phyloP scores from a whole-genome alignment of 2,797 vertebrate genomes.

The Apogon hyalosoma region DNA sequence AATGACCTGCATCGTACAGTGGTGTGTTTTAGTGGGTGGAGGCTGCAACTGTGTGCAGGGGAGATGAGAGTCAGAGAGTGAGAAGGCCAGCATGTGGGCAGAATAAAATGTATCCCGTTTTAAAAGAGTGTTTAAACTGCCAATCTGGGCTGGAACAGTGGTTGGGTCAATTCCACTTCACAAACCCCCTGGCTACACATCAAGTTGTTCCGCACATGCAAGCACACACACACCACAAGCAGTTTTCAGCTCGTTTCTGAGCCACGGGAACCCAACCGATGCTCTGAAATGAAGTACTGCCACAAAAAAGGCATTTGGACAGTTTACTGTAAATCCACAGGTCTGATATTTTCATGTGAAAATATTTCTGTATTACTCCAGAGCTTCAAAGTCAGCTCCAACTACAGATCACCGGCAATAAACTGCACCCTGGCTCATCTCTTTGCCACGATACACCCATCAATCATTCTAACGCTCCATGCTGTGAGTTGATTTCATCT shows the following conservation, averaged over 20 bases:
- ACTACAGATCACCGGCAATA: conserved; percentile 43
- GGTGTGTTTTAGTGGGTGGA: conserved; percentile 55
- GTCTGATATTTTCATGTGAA: conserved; percentile 13
- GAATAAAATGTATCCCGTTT: conserved; percentile 61
- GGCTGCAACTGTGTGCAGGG: conserved; percentile 34
- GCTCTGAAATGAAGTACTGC: conserved; percentile 9
- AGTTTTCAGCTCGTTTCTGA: conserved; percentile 58
- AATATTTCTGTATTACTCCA: conserved; percentile 13
- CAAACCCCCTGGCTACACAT: conserved; percentile 23
- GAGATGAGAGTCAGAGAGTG: conserved; percentile 45
- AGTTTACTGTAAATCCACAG: conserved; percentile 27
- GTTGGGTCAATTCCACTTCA: conserved; percentile 59
- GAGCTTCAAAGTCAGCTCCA: conserved; percentile 36
- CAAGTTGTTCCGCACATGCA: conserved; percentile 32
- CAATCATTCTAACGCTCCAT: conserved; percentile 62
- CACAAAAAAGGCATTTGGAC: conserved; percentile 7
- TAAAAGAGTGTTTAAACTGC: conserved; percentile 56
- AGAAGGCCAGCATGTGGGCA: conserved; percentile 70
- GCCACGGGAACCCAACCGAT: conserved; percentile 33
- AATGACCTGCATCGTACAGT: conserved; percentile 64
- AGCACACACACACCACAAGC: conserved; percentile 26
- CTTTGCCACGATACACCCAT: conserved; percentile 52
- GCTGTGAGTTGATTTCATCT: conserved; percentile 68
- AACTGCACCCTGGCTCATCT: conserved; percentile 40
- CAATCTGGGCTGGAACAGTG: conserved; percentile 38